Conservation (phyloP, 2,888 invertebrate species). For the Dicyrtomina minuta region DNA sequence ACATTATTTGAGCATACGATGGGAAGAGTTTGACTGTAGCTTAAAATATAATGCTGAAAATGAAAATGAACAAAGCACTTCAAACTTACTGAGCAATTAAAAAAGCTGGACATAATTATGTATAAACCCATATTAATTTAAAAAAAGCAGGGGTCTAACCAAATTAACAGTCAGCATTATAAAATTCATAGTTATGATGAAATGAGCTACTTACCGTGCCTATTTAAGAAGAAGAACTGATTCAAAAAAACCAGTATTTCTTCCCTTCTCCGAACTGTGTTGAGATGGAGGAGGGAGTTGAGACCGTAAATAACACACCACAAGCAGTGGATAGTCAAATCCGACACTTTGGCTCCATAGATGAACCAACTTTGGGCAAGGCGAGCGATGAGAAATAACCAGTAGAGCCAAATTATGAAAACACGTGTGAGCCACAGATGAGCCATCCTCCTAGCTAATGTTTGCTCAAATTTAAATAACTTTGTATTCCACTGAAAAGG, state of each 20-base stretch:
- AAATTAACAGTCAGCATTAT: too few relatives aligned
- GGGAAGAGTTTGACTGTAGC: too few relatives aligned
- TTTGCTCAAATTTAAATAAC: neutral
- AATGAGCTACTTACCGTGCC: too few relatives aligned
- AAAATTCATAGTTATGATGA: too few relatives aligned
- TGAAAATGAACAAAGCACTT: too few relatives aligned
- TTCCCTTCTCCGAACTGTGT: neutral
- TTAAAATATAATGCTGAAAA: too few relatives aligned
- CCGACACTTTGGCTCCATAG: neutral
- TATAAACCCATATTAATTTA: too few relatives aligned
- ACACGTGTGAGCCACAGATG: neutral
- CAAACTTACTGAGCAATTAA: too few relatives aligned
- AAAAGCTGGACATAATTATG: too few relatives aligned
- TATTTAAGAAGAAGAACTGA: neutral
- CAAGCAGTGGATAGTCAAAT: slow-evolving; percentile 4
- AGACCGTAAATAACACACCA: neutral
- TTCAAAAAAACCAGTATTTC: neutral
- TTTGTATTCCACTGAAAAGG: neutral
- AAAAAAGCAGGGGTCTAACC: too few relatives aligned
- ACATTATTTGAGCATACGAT: too few relatives aligned
- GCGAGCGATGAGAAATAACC: neutral
- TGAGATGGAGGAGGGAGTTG: neutral
- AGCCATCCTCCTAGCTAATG: neutral
- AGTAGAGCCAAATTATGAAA: neutral
- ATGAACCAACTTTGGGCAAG: neutral